Conservation (phyloP, 2,888 invertebrate genomes). For the Gerris lacustris region DNA sequence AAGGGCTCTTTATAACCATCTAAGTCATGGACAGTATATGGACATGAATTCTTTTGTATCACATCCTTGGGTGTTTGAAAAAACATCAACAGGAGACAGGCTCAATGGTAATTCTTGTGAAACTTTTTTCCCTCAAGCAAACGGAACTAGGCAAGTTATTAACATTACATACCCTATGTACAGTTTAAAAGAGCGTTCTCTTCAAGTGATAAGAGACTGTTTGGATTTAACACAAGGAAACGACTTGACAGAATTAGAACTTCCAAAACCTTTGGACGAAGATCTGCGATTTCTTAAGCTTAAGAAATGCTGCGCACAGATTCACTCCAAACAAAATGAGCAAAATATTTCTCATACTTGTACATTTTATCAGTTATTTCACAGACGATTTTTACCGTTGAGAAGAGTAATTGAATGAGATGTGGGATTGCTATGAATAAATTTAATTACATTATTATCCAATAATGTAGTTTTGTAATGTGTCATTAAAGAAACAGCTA, state of each 20-base stretch:
- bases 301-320: constrained; percentile 10
- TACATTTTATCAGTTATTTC: no score
- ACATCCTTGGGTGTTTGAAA: constrained; percentile 28
- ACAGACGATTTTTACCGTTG: no score
- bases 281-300: constrained; percentile 14
- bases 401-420: no score
- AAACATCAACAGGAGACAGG: constrained; percentile 23
- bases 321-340: not conserved
- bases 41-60: constrained; percentile 27
- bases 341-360: no score
- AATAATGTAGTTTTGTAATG: no score
- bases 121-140: constrained; percentile 20
- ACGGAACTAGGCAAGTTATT: constrained; percentile 14
- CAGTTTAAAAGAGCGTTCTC: constrained; percentile 15
- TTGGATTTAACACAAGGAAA: constrained; percentile 6
- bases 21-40: constrained; percentile 21
- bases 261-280: constrained; percentile 17
- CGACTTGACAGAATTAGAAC: constrained; percentile 14
- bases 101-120: constrained; percentile 18
- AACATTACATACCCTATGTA: constrained; percentile 19
- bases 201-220: constrained; percentile 21
- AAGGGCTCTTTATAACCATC: constrained; percentile 21
- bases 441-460: no score
- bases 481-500: no score
- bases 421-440: no score